Conservation (phyloP, 2,113 vertebrate genomes). For the Hystrix cristata region DNA sequence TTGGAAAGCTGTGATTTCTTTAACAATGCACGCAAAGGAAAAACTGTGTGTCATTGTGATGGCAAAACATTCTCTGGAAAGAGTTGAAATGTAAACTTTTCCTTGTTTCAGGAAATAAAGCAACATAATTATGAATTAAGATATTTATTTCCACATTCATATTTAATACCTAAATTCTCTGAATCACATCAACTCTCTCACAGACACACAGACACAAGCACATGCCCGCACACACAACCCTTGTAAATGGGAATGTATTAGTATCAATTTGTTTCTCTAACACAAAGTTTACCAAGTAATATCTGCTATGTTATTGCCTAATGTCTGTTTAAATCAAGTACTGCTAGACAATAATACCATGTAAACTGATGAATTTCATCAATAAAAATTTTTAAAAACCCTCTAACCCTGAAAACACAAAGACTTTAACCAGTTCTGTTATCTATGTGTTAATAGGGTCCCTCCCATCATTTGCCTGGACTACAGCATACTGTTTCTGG, state of each 20-base stretch:
- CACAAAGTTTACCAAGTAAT: not conserved
- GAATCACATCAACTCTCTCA: not conserved
- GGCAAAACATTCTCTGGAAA: not conserved
- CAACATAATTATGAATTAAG: conserved; percentile 13
- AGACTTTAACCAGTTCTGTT: conserved; percentile 26
- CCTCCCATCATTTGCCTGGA: not conserved
- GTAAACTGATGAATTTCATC: conserved; percentile 27
- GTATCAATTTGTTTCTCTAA: conserved; percentile 17
- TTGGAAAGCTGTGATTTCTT: not conserved
- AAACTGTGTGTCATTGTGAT: not conserved
- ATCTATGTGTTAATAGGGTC: not conserved
- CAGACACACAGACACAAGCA: not conserved
- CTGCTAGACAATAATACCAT: not conserved
- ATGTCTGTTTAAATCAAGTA: conserved; percentile 4
- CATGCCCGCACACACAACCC: not conserved
- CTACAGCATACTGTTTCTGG: not conserved
- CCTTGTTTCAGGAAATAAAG: conserved; percentile 9
- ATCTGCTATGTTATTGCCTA: not conserved
- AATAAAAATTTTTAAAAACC: not conserved
- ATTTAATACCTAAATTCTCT: conserved; percentile 29
- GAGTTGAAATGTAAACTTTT: conserved; percentile 21
- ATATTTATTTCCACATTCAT: conserved; percentile 44
- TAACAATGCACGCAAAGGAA: conserved; percentile 22
- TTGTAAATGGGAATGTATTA: not conserved
- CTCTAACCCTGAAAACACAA: not conserved